Base-by-base conservation (phyloP, 2,113 vertebrate species). In the Malurus melanocephalus region DNA sequence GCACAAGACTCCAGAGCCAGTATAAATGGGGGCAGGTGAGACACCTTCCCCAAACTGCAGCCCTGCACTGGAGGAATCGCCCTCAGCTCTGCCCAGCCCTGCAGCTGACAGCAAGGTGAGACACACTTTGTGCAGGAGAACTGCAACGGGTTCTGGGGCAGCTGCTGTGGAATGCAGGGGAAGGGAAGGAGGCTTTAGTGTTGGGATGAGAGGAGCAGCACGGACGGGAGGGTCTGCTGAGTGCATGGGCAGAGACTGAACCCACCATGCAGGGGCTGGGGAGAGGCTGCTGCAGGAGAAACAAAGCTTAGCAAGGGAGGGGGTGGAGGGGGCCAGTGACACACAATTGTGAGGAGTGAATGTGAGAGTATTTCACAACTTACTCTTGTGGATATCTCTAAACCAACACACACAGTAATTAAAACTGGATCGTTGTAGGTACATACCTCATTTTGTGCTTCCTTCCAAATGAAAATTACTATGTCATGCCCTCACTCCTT, bases 41-140 rank as follows among this genome's bases (percentile, higher is more conserved):
- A 21, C 0, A 0, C 24, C 12, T 20, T 24, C 15, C 5, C 0
- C 17, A 32, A 4, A 11, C 5, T 2, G 21, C 51, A 46, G 42
- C 16, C 4, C 28, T 0, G 1, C 28, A 7, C 46, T 22, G 35
- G 16, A 69, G 51, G 27, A 52, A 52, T 45, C 3, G 30, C 33
- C 6, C 8, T 14, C 35, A 53, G 7, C 21, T 62, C 32, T 56
- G 16, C 30, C 40, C 24, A 10, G 16, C 48, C 7, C 2, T 26
- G 74, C 30, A 21, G 13, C 56, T 14, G 17, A 15, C 46, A 40
- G 4, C 43, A 3, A 85, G 83, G 91, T 89, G 57, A 89, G 8
- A 7, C 42, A 24, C 11, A 0, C 11, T 17, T 62, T 35, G 33
- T 11, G 18, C 5, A 4, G 8, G 15, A 46, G 45, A 56, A 13